phyloP scores from a whole-genome alignment of 2,888 invertebrate species.

The Philaethria dido region DNA sequence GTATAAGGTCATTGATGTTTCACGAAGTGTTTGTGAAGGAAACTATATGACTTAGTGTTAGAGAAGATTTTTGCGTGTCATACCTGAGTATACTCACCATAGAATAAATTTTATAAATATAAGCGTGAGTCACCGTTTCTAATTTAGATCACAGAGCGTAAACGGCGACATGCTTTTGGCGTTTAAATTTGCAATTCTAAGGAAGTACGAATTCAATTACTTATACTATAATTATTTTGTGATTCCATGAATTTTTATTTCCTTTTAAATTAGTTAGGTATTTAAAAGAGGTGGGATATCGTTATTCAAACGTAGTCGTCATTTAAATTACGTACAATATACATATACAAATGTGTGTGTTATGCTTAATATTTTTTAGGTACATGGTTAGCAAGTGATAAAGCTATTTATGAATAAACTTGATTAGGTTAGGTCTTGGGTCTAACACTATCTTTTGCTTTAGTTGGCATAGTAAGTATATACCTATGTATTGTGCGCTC shows the following conservation, averaged over 20 bases:
- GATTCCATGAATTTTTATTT: conserved; percentile 18
- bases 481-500: no score
- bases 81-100: conserved; percentile 41
- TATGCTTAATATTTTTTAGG: no score
- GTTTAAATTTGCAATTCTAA: conserved; percentile 41
- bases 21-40: conserved; percentile 30
- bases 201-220: conserved; percentile 42
- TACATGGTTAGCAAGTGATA: no score
- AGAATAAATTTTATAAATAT: conserved; percentile 57
- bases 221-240: conserved; percentile 32
- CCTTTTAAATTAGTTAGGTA: conserved; percentile 8
- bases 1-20: conserved; percentile 46
- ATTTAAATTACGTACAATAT: no score
- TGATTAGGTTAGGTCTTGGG: no score
- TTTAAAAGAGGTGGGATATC: not conserved
- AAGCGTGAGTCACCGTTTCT: conserved; percentile 63
- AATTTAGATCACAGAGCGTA: conserved; percentile 60
- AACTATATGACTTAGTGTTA: conserved; percentile 20
- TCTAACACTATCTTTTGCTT: no score
- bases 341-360: no score
- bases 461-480: no score
- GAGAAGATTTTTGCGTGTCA: conserved; percentile 24
- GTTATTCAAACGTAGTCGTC: no score
- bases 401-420: no score
- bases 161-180: conserved; percentile 43